A percentile compares a stretch with the other conserved stretches of the same genome.
These are phyloP conservation scores for Dipodomys spectabilis DNA, from an alignment of 2,113 vertebrate species.

Conservation along the genomic window DNA sequence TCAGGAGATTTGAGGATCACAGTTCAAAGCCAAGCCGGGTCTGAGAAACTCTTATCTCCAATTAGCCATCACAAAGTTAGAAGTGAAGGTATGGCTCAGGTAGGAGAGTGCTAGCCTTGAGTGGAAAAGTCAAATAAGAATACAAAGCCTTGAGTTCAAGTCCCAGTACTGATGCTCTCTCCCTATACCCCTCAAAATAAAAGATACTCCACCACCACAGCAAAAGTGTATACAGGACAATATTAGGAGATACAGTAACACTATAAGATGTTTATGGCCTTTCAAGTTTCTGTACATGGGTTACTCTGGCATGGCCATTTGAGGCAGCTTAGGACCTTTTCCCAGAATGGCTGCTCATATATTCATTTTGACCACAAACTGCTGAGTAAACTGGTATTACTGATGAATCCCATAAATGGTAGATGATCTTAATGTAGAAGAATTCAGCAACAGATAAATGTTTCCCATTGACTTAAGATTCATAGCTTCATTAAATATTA, in stretches of 20 bases:
- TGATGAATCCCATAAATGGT: not conserved
- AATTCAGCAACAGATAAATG: not conserved
- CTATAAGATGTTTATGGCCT: not conserved
- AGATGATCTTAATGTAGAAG: not conserved
- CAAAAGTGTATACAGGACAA: too few species aligned
- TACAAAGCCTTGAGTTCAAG: too few species aligned
- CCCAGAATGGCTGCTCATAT: not conserved
- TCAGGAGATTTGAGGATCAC: too few species aligned
- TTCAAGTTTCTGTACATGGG: not conserved
- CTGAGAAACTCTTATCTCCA: too few species aligned
- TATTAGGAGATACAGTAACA: not conserved
- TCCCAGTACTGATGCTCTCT: too few species aligned
- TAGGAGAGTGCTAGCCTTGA: too few species aligned
- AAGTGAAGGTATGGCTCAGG: too few species aligned
- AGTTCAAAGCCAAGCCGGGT: too few species aligned
- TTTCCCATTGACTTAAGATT: not conserved
- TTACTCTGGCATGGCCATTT: not conserved
- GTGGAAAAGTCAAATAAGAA: too few species aligned
- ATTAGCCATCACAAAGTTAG: too few species aligned
- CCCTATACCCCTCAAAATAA: too few species aligned
- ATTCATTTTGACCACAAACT: not conserved
- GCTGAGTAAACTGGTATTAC: not conserved
- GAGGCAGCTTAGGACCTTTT: not conserved
- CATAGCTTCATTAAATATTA: slow-evolving; percentile 24
- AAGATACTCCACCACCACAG: too few species aligned